Conservation (phyloP, 1,140 invertebrate species). For the Drosophila bocqueti region DNA sequence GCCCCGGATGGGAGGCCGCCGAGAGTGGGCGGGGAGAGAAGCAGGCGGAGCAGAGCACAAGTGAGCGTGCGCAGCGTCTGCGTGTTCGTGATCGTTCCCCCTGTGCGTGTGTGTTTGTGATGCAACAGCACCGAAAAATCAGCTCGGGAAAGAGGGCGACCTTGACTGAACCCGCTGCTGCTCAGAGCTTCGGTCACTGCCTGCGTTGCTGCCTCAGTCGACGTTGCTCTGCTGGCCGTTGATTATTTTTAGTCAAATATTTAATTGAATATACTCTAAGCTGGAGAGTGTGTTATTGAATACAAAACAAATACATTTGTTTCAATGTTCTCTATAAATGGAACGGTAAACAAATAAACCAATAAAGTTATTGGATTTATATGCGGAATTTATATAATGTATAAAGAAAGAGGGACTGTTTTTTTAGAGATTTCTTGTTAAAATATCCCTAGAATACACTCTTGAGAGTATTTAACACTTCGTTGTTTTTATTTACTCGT, state of each 20-base stretch:
- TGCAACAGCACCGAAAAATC: conserved; percentile 58
- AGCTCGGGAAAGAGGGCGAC: conserved; percentile 69
- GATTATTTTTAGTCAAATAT: conserved; percentile 67
- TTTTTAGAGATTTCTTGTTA: not conserved
- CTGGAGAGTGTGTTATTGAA: conserved; percentile 8
- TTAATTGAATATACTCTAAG: conserved; percentile 22
- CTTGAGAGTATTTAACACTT: conserved; percentile 13
- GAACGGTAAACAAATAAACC: not conserved
- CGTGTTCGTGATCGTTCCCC: conserved; percentile 3
- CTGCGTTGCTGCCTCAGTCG: conserved; percentile 31
- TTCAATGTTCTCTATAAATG: conserved; percentile 7
- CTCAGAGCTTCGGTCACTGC: conserved; percentile 12
- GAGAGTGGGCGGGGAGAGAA: conserved; percentile 9
- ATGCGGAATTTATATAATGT: not conserved
- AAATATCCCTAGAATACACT: not conserved
- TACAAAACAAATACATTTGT: not conserved
- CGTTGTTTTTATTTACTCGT: conserved; percentile 1
- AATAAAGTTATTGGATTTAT: not conserved
- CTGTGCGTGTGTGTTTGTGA: conserved; percentile 40
- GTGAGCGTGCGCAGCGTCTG: conserved; percentile 51
- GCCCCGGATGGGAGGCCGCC: conserved; percentile 42
- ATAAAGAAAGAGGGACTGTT: not conserved
- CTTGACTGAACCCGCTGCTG: conserved; percentile 69
- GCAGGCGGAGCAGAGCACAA: conserved; percentile 9
- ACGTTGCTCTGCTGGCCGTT: conserved; percentile 36